Conservation (phyloP, 2,113 vertebrate species). For the Progne subis region DNA sequence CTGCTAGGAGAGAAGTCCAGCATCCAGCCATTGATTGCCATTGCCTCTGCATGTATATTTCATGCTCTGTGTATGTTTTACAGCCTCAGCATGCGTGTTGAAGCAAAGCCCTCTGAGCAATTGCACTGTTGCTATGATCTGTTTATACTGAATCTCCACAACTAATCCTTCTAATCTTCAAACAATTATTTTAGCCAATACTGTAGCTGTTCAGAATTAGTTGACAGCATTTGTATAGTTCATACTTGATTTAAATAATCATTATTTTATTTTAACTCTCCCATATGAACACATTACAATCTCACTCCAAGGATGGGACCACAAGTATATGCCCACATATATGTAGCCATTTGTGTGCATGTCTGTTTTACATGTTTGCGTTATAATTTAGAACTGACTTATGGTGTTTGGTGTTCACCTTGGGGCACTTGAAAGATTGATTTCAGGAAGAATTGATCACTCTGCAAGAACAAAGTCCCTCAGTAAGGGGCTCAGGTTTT, state of each 20-base stretch:
- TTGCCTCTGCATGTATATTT: background rate
- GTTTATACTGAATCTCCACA: background rate
- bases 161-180: conserved; percentile 15
- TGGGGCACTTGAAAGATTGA: background rate
- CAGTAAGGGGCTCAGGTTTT: background rate
- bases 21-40: background rate
- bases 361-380: background rate
- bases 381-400: background rate
- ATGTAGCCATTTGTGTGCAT: background rate
- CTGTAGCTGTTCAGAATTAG: background rate
- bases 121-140: background rate
- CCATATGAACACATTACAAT: background rate
- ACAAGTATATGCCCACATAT: background rate
- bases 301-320: background rate
- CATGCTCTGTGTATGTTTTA: background rate
- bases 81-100: background rate
- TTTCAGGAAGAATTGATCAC: background rate
- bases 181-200: conserved; percentile 1
- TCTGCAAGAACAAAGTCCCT: background rate
- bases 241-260: background rate
- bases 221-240: background rate
- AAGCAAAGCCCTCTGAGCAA: background rate
- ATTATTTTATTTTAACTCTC: background rate
- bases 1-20: background rate
- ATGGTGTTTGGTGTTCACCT: background rate